Percentiles rank a stretch among this genome's conserved stretches.
Evolutionary conservation across 2,888 invertebrate genomes (phyloP).

Genomic region (Eurois occulta): DNA sequence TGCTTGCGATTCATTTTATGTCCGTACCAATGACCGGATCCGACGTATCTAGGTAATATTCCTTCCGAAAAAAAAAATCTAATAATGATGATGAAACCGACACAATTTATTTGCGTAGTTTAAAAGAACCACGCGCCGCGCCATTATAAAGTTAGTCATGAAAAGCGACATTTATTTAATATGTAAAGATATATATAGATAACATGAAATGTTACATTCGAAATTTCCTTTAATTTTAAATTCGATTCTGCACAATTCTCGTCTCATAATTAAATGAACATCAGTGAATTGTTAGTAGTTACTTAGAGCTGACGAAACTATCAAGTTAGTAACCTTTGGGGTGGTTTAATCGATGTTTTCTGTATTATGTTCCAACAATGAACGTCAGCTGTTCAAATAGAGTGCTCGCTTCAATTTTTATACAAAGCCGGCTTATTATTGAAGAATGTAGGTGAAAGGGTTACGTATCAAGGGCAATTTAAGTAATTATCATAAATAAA

Average conservation of each 20-base stretch:
- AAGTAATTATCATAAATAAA: conserved; percentile 28
- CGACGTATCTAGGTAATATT: too few relatives aligned
- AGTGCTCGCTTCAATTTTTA: conserved; percentile 39
- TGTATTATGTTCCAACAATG: conserved; percentile 47
- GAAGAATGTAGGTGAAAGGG: conserved; percentile 43
- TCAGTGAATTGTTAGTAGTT: conserved; percentile 14
- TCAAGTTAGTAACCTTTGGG: conserved; percentile 21
- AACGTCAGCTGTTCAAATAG: conserved; percentile 53
- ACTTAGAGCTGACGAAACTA: conserved; percentile 27
- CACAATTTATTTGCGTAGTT: not conserved
- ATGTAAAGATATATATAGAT: too few relatives aligned
- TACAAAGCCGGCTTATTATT: conserved; percentile 48
- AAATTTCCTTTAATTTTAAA: not conserved
- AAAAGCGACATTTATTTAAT: too few relatives aligned
- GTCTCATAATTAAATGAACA: not conserved
- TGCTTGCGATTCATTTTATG: too few relatives aligned
- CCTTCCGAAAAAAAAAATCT: too few relatives aligned
- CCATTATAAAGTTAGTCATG: too few relatives aligned
- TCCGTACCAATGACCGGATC: too few relatives aligned
- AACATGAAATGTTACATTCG: not conserved
- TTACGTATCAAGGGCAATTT: conserved; percentile 33
- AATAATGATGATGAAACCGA: not conserved
- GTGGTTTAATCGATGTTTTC: conserved; percentile 48
- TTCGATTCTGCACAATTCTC: conserved; percentile 2
- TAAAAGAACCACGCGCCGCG: too few relatives aligned